Evolutionary conservation across 2,888 invertebrate species (phyloP).

Genomic region (Piscicola geometra): DNA sequence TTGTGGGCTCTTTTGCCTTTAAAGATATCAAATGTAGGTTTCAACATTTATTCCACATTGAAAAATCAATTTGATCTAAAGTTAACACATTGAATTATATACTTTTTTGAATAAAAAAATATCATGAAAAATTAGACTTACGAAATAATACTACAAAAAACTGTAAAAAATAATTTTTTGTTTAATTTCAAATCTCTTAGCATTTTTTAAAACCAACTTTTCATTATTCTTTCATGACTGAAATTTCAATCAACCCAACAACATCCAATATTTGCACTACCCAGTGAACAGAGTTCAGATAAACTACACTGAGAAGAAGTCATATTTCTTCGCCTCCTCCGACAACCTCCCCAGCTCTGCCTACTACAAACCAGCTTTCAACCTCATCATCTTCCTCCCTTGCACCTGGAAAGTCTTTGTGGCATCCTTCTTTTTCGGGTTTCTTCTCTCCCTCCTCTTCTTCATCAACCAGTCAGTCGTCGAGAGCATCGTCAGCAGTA

Average conservation of each 20-base stretch:
- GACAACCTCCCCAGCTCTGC: conserved; percentile 7
- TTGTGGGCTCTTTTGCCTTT: conserved; percentile 61
- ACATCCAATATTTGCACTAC: too few relatives aligned
- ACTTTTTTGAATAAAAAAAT: too few relatives aligned
- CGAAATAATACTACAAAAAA: too few relatives aligned
- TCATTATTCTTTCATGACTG: too few relatives aligned
- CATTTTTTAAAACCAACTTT: too few relatives aligned
- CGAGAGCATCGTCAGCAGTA: conserved; percentile 62
- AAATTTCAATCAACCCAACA: too few relatives aligned
- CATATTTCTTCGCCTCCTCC: neutral
- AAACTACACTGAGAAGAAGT: conserved; percentile 8
- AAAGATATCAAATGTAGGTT: conserved; percentile 59
- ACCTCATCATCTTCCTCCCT: neutral
- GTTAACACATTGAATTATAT: too few relatives aligned
- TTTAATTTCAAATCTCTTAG: too few relatives aligned
- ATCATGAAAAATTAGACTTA: too few relatives aligned
- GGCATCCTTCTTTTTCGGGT: conserved; percentile 60
- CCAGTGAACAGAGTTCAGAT: conserved; percentile 13
- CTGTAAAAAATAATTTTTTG: too few relatives aligned
- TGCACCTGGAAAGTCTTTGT: conserved; percentile 55
- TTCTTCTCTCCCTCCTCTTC: conserved; percentile 62
- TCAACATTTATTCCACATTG: too few relatives aligned
- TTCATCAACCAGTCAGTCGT: conserved; percentile 66
- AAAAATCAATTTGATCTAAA: too few relatives aligned
- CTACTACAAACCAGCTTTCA: conserved; percentile 1